Evolutionary conservation across 2,797 vertebrate genomes (phyloP).

Genomic region (Xiphophorus birchmanni): DNA sequence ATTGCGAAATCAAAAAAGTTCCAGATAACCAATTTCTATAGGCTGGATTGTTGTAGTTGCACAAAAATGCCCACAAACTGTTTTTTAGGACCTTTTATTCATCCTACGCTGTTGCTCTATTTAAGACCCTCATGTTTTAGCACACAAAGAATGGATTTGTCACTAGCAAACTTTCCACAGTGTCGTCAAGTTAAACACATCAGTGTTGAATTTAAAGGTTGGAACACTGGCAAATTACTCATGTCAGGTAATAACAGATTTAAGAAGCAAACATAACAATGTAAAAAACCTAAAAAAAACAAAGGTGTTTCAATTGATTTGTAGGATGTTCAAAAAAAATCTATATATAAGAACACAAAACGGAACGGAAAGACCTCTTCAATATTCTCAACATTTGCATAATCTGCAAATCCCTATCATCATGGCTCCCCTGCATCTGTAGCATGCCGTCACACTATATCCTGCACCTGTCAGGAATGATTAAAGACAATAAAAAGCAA

Average conservation of each 20-base stretch:
- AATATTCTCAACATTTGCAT: not conserved
- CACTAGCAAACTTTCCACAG: not conserved
- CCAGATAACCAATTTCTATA: not conserved
- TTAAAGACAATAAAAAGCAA: constrained; percentile 10
- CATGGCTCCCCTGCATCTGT: not conserved
- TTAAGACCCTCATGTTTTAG: not conserved
- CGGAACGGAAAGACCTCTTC: not conserved
- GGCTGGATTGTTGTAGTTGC: not conserved
- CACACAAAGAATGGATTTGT: not conserved
- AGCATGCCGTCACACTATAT: not conserved
- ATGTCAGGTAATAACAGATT: not conserved
- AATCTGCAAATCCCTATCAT: not conserved
- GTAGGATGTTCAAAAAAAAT: not conserved
- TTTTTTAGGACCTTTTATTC: not conserved
- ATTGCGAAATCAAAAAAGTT: not conserved
- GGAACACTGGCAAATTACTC: not conserved
- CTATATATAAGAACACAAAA: not conserved
- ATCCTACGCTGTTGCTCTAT: not conserved
- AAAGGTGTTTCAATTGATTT: not conserved
- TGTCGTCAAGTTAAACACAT: not conserved
- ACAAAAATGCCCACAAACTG: not conserved
- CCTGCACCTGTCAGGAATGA: not conserved
- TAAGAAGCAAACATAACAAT: not conserved
- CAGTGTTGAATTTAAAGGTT: not conserved
- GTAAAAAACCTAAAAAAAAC: not conserved